These are phyloP conservation scores for Stenodema calcarata DNA, from an alignment of 2,888 invertebrate species.

Conservation along the genomic window DNA sequence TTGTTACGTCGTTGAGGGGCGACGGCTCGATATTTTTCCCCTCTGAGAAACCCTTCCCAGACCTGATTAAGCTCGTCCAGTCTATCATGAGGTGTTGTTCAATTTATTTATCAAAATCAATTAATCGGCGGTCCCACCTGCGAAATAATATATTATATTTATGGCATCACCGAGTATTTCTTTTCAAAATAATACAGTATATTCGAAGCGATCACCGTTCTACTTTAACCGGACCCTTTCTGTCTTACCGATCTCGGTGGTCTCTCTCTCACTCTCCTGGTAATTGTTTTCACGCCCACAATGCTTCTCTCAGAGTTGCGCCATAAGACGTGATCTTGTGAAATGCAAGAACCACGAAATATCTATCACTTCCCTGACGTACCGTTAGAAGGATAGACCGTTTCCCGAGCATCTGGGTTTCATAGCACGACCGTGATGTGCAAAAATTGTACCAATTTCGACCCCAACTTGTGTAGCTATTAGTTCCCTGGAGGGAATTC, in stretches of 20 bases:
- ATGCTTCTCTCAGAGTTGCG: slow-evolving; percentile 4
- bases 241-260: not conserved
- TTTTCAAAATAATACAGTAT: not conserved
- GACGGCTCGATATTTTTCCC: not conserved
- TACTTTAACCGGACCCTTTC: not conserved
- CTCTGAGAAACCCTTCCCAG: not conserved
- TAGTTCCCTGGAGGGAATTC: not conserved
- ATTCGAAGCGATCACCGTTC: not conserved
- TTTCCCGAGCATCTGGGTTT: not conserved
- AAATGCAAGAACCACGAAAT: slow-evolving; percentile 35
- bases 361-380: slow-evolving; percentile 28
- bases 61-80: not conserved
- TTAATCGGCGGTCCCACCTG: not conserved
- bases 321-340: slow-evolving; percentile 35
- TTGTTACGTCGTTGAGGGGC: not conserved
- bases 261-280: not conserved
- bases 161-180: not conserved
- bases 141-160: too few relatives aligned
- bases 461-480: not conserved
- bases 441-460: not conserved
- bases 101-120: slow-evolving; percentile 13
- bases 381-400: not conserved
- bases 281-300: slow-evolving; percentile 43
- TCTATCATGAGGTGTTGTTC: not conserved
- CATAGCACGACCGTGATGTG: not conserved